Evolutionary conservation across 2,113 vertebrate genomes (phyloP), one percentile per base, ranked within the genome.

Genomic region (Atlantisia rogersi): DNA sequence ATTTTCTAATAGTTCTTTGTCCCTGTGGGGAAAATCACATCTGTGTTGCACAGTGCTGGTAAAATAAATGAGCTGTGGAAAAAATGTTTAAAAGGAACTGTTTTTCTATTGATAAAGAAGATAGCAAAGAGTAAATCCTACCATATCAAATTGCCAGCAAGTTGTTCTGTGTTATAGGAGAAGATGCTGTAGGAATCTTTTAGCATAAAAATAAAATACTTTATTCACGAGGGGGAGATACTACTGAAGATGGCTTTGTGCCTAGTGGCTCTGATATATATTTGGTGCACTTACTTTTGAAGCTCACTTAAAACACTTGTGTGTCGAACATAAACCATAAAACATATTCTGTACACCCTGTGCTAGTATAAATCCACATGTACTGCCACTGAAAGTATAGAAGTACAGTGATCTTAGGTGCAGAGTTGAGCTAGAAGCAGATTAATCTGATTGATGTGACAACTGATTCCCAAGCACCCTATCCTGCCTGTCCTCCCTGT

Each of bases 1-100:
- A 50, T 83, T 94, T 93, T 86, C 40, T 94, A 80, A 64, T 58
- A 74, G 58, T 87, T 67, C 81, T 88, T 93, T 91, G 25, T 89
- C 44, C 63, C 40, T 52, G 26, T 56, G 85, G 56, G 56, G 74
- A 82, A 88, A 71, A 60, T 29, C 39, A 29, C 11, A 60, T 31
- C 32, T 6, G 0, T 62, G 14, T 86, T 82, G 40, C 44, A 91
- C 24, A 88, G 59, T 59, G n/a, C 67, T 74, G 60, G 35, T 81
- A 46, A 93, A 90, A 86, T 65, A 84, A 71, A 75, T 37, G 17
- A 52, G 13, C 40, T 32, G 5, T 67, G 25, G 32, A 80, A 86
- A 73, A 83, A 42, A 15, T 71, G 29, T 87, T 80, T 58, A n/a
- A 56, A 79, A 70, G 18, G 7, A 55, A 64, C 10, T 6, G 17